phyloP scores from a whole-genome alignment of 1,140 invertebrate species.

The Octopus sinensis region DNA sequence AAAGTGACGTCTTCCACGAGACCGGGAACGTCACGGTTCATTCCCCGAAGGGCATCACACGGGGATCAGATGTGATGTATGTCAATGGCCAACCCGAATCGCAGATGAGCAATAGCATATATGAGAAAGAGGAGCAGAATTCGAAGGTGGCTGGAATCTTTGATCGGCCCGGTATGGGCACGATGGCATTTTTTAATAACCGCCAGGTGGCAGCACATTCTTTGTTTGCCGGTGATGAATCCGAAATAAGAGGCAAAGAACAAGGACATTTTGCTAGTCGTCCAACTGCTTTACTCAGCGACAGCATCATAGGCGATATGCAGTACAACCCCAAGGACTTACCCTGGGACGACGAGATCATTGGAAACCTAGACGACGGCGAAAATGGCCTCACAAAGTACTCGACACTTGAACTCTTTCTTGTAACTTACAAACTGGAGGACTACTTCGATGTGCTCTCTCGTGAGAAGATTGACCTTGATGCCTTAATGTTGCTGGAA shows the following conservation, averaged over 20 bases:
- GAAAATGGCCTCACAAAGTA: conserved; percentile 47
- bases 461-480: conserved; percentile 87
- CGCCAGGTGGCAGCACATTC: conserved; percentile 2
- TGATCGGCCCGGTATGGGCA: conserved; percentile 86
- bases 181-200: conserved; percentile 71
- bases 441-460: conserved; percentile 75
- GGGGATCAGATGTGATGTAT: conserved; percentile 43
- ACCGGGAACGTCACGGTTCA: conserved; percentile 38
- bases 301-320: not conserved
- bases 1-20: conserved; percentile 36
- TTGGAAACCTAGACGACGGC: conserved; percentile 48
- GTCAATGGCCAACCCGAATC: conserved; percentile 56
- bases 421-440: conserved; percentile 74
- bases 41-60: conserved; percentile 31
- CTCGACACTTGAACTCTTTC: conserved; percentile 73
- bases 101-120: conserved; percentile 41
- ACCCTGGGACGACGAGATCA: conserved; percentile 63
- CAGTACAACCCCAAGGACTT: conserved; percentile 25
- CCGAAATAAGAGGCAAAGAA: no score
- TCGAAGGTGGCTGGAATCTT: conserved; percentile 65
- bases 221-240: not conserved
- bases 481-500: conserved; percentile 82
- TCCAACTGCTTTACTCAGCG: not conserved
- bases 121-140: conserved; percentile 40
- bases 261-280: no score